These are phyloP conservation scores for Larimichthys polyactis DNA, from an alignment of 2,113 vertebrate species.

Conservation along the genomic window DNA sequence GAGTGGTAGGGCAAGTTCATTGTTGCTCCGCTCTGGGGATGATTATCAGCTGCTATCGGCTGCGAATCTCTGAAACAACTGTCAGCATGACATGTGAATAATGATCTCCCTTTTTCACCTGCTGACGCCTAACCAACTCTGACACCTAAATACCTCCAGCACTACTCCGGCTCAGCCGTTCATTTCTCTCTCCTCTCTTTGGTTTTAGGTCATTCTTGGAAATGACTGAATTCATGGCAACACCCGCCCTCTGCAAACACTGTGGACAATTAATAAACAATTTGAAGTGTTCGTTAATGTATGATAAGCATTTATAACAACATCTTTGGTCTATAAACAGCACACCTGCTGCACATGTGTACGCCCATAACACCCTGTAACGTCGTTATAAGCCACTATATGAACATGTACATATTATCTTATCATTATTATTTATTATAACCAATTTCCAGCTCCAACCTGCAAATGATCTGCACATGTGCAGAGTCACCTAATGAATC, in stretches of 20 bases:
- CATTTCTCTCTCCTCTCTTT: constrained; percentile 29
- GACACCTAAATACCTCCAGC: constrained; percentile 75
- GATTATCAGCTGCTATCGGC: constrained; percentile 82
- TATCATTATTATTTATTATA: background rate
- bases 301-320: background rate
- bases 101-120: constrained; percentile 84
- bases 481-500: background rate
- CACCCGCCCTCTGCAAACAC: background rate
- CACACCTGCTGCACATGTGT: background rate
- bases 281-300: background rate
- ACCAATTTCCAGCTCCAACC: background rate
- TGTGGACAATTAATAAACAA: background rate
- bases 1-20: constrained; percentile 83
- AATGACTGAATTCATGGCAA: constrained; percentile 27
- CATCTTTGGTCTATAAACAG: too few relatives aligned
- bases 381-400: background rate
- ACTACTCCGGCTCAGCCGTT: constrained; percentile 54
- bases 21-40: constrained; percentile 80
- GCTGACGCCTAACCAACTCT: constrained; percentile 73
- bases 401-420: background rate
- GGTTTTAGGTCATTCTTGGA: constrained; percentile 29
- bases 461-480: background rate
- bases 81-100: constrained; percentile 83
- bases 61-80: constrained; percentile 78
- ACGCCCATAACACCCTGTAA: background rate